These are phyloP conservation scores for Microtus pennsylvanicus DNA, from an alignment of 2,113 vertebrate species.

Conservation along the genomic window DNA sequence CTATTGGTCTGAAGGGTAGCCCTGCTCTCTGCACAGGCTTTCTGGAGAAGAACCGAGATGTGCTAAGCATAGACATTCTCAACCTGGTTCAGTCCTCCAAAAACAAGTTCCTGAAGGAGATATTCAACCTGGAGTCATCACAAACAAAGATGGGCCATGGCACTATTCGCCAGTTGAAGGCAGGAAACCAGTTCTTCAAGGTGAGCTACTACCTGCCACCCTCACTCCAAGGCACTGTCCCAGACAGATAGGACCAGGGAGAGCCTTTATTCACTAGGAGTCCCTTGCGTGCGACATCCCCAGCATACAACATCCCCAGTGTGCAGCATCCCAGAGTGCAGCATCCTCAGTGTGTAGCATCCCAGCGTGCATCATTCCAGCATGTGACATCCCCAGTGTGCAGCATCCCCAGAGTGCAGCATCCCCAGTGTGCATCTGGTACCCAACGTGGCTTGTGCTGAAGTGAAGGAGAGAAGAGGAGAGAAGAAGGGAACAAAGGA, in stretches of 20 bases:
- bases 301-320: not conserved
- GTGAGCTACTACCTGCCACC: constrained; percentile 72
- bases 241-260: constrained; percentile 56
- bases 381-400: not conserved
- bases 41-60: constrained; percentile 97
- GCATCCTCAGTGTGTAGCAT: not conserved
- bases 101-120: constrained; percentile 93
- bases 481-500: not conserved
- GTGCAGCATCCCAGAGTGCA: too few species aligned
- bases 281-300: not conserved
- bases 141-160: constrained; percentile 78
- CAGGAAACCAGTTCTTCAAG: constrained; percentile 82
- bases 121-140: constrained; percentile 88
- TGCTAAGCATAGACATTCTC: constrained; percentile 92
- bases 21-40: constrained; percentile 89
- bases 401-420: not conserved
- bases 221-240: not conserved
- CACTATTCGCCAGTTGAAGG: constrained; percentile 78
- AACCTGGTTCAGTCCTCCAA: constrained; percentile 91
- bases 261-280: not conserved
- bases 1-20: constrained; percentile 1
- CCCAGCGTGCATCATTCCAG: not conserved
- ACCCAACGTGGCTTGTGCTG: not conserved
- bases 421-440: not conserved
- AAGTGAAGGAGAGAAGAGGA: too few species aligned